Conservation (phyloP, 2,113 vertebrate species). For the Halichoeres trimaculatus region DNA sequence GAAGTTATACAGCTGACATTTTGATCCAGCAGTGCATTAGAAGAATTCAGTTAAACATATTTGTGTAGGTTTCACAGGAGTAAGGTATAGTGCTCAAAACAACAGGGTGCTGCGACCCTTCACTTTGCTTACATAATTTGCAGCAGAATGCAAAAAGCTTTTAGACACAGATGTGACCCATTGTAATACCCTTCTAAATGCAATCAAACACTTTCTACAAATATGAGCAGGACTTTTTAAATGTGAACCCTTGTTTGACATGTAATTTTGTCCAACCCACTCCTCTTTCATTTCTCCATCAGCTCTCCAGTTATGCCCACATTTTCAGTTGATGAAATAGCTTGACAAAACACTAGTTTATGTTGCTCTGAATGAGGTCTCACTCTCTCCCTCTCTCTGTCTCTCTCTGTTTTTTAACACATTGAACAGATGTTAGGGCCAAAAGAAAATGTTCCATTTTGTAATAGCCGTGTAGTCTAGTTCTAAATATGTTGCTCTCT, state of each 20-base stretch:
- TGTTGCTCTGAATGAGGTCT: conserved; percentile 14
- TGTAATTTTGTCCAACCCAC: conserved; percentile 87
- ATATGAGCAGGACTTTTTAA: conserved; percentile 85
- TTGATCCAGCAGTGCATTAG: conserved; percentile 78
- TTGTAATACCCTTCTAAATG: conserved; percentile 87
- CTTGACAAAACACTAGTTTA: conserved; percentile 79
- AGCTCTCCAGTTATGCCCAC: conserved; percentile 78
- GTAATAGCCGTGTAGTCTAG: conserved; percentile 22
- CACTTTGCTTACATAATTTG: conserved; percentile 85
- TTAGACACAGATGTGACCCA: conserved; percentile 88
- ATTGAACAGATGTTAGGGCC: conserved; percentile 72
- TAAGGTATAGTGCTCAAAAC: conserved; percentile 81
- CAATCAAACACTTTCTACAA: conserved; percentile 86
- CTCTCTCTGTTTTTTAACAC: conserved; percentile 23
- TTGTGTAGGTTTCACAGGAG: conserved; percentile 83
- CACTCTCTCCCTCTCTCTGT: conserved; percentile 14
- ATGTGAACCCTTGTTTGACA: conserved; percentile 86
- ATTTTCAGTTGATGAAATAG: conserved; percentile 79
- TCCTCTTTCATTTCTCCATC: conserved; percentile 84
- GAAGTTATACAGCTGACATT: conserved; percentile 77
- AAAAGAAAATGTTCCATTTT: conserved; percentile 67
- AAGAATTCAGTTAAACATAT: conserved; percentile 79
- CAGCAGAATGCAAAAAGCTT: conserved; percentile 86
- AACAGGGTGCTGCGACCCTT: conserved; percentile 83
- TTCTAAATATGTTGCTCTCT: conserved; percentile 59